Conservation (phyloP, 1,140 invertebrate genomes). For the Apis laboriosa region DNA sequence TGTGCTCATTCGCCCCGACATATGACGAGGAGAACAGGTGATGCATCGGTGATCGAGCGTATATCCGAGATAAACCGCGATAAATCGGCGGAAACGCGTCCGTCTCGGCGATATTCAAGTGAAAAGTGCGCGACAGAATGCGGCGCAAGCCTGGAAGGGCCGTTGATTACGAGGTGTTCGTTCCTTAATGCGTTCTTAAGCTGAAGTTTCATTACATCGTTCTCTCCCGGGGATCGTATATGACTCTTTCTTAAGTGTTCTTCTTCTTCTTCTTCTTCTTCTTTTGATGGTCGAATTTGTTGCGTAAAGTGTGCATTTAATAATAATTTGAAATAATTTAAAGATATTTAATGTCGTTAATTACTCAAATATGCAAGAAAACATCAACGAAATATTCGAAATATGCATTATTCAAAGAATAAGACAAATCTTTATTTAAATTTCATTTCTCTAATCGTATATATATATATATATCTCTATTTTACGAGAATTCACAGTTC, state of each 20-base stretch:
- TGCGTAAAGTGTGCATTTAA: background rate
- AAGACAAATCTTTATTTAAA: too few relatives aligned
- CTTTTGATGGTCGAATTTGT: slow-evolving; percentile 1
- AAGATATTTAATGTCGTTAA: background rate
- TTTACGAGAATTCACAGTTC: too few relatives aligned
- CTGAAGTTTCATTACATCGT: slow-evolving; percentile 1
- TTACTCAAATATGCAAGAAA: background rate
- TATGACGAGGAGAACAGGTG: background rate
- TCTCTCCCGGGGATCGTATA: background rate
- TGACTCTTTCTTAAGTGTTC: too few relatives aligned
- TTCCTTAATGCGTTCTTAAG: slow-evolving; percentile 20
- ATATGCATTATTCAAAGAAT: too few relatives aligned
- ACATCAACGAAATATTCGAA: background rate
- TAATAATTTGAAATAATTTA: background rate
- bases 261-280: background rate
- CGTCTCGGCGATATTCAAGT: background rate
- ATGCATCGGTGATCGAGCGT: background rate
- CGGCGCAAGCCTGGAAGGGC: background rate
- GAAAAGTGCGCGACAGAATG: background rate
- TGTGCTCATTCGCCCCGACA: background rate
- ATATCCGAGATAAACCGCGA: background rate
- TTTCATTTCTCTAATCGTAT: too few relatives aligned
- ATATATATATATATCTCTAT: too few relatives aligned
- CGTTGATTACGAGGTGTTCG: background rate
- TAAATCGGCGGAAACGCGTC: background rate